Conservation (phyloP, 2,797 vertebrate genomes). For the Anniella stebbinsi region DNA sequence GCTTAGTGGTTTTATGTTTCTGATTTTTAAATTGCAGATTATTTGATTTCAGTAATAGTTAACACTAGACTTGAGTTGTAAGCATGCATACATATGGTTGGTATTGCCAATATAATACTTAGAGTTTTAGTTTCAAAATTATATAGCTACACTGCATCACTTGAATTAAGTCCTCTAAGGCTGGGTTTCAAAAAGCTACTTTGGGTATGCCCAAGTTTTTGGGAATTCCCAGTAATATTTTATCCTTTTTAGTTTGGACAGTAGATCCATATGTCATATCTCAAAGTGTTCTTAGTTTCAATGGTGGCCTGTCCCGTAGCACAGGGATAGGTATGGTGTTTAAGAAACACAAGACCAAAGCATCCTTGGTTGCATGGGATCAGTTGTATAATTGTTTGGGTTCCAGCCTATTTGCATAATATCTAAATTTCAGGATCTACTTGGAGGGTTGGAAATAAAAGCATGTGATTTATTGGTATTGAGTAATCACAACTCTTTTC, state of each 20-base stretch:
- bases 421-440: not conserved
- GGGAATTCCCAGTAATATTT: not conserved
- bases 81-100: not conserved
- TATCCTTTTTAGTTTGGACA: not conserved
- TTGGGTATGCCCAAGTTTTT: not conserved
- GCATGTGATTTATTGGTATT: not conserved
- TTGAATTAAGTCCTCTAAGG: not conserved
- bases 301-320: too few relatives aligned
- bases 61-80: not conserved
- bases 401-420: not conserved
- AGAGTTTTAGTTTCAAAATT: not conserved
- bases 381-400: not conserved
- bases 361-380: not conserved
- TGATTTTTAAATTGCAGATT: not conserved
- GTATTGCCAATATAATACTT: not conserved
- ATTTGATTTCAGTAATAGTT: not conserved
- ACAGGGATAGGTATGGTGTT: not conserved
- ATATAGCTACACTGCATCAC: not conserved
- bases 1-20: not conserved
- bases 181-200: not conserved
- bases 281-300: not conserved
- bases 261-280: not conserved
- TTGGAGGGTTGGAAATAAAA: not conserved
- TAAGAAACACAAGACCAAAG: not conserved
- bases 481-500: constrained; percentile 3